These are phyloP conservation scores for Lithodes maja DNA, from an alignment of 2,888 invertebrate genomes.

Conservation along the genomic window DNA sequence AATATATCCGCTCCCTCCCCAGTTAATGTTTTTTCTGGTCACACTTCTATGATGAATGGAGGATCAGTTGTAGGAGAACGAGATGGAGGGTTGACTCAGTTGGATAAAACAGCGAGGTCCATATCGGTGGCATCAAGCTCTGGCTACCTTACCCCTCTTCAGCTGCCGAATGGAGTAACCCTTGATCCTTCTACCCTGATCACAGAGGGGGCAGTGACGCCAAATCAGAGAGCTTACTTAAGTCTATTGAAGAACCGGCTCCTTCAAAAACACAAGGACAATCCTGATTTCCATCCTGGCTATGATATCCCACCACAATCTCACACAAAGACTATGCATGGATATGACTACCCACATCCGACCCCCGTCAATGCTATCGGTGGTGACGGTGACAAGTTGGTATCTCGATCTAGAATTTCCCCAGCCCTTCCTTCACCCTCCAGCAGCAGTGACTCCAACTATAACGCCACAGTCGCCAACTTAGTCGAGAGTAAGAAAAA, in stretches of 20 bases:
- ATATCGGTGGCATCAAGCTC: slow-evolving; percentile 34
- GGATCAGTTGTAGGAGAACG: slow-evolving; percentile 18
- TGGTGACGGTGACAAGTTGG: background rate
- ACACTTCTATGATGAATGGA: slow-evolving; percentile 34
- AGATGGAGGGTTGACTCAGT: background rate
- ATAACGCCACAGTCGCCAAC: slow-evolving; percentile 33
- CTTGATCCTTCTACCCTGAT: background rate
- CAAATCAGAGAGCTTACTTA: slow-evolving; percentile 29
- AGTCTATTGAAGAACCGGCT: slow-evolving; percentile 36
- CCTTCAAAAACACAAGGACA: slow-evolving; percentile 45
- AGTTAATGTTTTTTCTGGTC: slow-evolving; percentile 38
- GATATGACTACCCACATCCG: slow-evolving; percentile 60
- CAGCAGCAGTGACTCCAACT: slow-evolving; percentile 52
- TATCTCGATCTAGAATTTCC: background rate
- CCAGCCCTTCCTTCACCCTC: slow-evolving; percentile 30
- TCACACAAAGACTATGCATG: slow-evolving; percentile 37
- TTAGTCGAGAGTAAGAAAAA: background rate
- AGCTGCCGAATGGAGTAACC: background rate
- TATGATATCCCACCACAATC: slow-evolving; percentile 59
- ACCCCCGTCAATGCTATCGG: slow-evolving; percentile 49
- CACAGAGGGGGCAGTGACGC: slow-evolving; percentile 13
- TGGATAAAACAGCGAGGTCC: slow-evolving; percentile 16
- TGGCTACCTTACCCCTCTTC: slow-evolving; percentile 50
- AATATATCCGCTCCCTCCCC: slow-evolving; percentile 49
- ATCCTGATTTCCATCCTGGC: slow-evolving; percentile 56